Evolutionary conservation across 2,113 vertebrate genomes (phyloP), one percentile per base, ranked within the genome.

Genomic region (Varanus salvator): DNA sequence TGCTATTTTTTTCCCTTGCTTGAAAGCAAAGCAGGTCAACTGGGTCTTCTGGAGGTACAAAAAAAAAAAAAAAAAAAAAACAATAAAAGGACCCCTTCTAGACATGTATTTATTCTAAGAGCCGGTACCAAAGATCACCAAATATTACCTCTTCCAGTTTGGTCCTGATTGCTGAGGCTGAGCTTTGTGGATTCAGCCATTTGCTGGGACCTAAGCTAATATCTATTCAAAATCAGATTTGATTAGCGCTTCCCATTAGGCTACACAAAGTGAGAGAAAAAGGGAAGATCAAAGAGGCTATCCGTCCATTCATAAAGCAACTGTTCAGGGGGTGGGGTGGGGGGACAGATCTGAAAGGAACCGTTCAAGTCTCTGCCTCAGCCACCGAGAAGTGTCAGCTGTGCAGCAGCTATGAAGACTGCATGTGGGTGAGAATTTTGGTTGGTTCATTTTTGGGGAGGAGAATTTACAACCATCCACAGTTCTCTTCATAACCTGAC

Each of bases 121-220:
- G 23, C 91, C 93, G 88, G 92, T 93, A 94, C 96, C 92, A 96
- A 97, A 97, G 97, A 95, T 97, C 96, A 96, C 89, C 93, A 94
- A 96, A 96, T 94, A 96, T 92, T 92, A 68, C 77, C 92, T 91
- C 90, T 95, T 95, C 96, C 95, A 96, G 95, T 95, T 96, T 96
- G 93, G 95, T 90, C 74, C 82, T 94, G 96, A 95, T 95, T 95
- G 96, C 96, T 95, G 94, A 97, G 95, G 95, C 64, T 87, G 93
- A 94, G 94, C 96, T 95, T 95, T 97, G 96, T n/a, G 89, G 91
- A 94, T 90, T 91, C 69, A 91, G 80, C 85, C 60, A 90, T 92
- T 92, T 91, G 89, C 48, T 93, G 88, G 90, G 93, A 66, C 94
- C 92, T 88, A 95, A 34, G 92, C 94, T 93, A 85, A 44, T 44